Conservation (phyloP, 2,113 vertebrate genomes). For the Spizaetus ornatus region DNA sequence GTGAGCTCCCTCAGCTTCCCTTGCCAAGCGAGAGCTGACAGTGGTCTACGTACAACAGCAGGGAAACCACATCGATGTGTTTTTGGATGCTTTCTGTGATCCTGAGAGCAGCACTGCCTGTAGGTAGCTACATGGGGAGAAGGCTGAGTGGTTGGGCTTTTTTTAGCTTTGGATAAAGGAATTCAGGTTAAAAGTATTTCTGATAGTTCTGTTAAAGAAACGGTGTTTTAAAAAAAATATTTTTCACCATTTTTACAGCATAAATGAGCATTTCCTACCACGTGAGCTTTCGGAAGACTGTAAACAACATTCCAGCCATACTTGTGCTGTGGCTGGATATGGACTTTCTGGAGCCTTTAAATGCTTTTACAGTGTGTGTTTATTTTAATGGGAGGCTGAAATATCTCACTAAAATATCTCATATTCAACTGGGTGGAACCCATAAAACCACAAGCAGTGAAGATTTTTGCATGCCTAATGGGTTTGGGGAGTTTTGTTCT, state of each 20-base stretch:
- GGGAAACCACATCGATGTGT: rapidly evolving
- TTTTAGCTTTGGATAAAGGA: background rate
- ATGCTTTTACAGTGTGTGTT: background rate
- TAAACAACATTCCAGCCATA: conserved; percentile 45
- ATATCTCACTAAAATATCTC: background rate
- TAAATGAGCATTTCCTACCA: background rate
- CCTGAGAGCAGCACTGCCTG: background rate
- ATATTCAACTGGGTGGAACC: background rate
- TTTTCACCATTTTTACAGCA: background rate
- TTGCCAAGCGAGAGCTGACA: rapidly evolving
- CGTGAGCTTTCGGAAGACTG: background rate
- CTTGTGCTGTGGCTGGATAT: background rate
- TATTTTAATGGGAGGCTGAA: background rate
- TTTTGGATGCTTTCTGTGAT: background rate
- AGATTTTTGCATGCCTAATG: background rate
- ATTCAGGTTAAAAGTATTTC: background rate
- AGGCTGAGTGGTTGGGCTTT: background rate
- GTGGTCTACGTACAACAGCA: background rate
- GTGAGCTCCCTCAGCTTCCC: background rate
- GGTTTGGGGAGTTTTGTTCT: background rate
- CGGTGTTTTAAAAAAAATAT: background rate
- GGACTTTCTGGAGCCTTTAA: background rate
- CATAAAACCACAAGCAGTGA: background rate
- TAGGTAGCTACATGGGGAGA: background rate
- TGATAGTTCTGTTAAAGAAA: background rate